Base-by-base conservation (phyloP, 2,113 vertebrate species). In the Cisticola juncidis region DNA sequence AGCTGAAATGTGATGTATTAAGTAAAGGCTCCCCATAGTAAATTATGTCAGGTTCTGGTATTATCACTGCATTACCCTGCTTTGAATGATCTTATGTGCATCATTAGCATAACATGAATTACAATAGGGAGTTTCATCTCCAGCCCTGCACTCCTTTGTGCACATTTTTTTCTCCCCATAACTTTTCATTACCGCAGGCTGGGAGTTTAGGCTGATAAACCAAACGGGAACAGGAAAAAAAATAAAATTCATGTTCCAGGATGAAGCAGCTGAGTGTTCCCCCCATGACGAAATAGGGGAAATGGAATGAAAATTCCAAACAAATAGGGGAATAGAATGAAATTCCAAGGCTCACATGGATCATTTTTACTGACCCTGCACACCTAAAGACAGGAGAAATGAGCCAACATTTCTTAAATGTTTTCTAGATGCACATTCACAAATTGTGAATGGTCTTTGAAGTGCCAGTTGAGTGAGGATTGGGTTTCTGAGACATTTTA, bases 41-140 rank as follows among this genome's bases (percentile, higher is more conserved):
- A 95, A 96, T 96, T 91, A 90, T 77, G 53, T 84, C 4, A 4
- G 90, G 86, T 92, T 90, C 86, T 53, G 23, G 60, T 89, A 95
- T 95, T 93, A 92, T 84, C 57, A 79, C 36, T 44, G 90, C 72
- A 92, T 93, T 96, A 86, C 33, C 45, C 57, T 62, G 44, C 48
- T 88, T 83, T 81, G 88, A 94, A 76, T 60, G 56, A 86, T 92
- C 72, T 93, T 79, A 74, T 68, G 70, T 77, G 56, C 56, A 79
- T 95, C 74, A 86, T 96, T 83, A 96, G 79, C 92, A 95, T 90
- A 94, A 65, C 76, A 93, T 83, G 81, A 96, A 95, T 80, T 88
- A 94, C 87, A 93, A 42, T 54, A 58, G 33, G 58, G 54, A 91
- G 42, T 83, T 95, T 93, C 88, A 95, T 96, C 82, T 94, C 56